These are phyloP conservation scores for Trichonephila clavata DNA, from an alignment of 1,140 invertebrate species.

Conservation along the genomic window DNA sequence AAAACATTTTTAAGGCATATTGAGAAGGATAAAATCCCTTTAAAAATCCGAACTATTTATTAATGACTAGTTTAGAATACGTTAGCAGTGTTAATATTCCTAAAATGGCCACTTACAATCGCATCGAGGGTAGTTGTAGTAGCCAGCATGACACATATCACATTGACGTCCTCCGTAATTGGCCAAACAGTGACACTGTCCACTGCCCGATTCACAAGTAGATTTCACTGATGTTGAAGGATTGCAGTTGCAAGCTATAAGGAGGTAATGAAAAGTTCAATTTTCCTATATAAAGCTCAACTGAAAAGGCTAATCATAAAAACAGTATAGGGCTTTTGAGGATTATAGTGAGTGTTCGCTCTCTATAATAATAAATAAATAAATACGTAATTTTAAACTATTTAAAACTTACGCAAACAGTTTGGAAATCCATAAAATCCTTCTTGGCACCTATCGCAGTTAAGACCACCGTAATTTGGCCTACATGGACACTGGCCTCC, in stretches of 20 bases:
- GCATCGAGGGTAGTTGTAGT: conserved; percentile 93
- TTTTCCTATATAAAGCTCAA: too few relatives aligned
- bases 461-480: conserved; percentile 91
- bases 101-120: conserved; percentile 86
- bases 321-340: too few relatives aligned
- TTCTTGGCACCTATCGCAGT: conserved; percentile 93
- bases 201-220: conserved; percentile 89
- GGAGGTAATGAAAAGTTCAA: background rate
- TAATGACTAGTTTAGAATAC: too few relatives aligned
- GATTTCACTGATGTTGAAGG: conserved; percentile 86
- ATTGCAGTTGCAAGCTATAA: conserved; percentile 94
- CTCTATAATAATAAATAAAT: too few relatives aligned
- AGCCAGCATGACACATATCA: conserved; percentile 93
- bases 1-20: too few relatives aligned
- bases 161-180: conserved; percentile 93
- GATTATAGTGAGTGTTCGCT: too few relatives aligned
- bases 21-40: too few relatives aligned
- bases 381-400: too few relatives aligned
- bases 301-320: too few relatives aligned
- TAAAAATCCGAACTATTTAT: too few relatives aligned
- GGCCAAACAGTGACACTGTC: conserved; percentile 94
- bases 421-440: conserved; percentile 95
- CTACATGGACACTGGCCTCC: conserved; percentile 95
- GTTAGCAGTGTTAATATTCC: too few relatives aligned
- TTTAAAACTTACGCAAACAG: conserved; percentile 87